Evolutionary conservation across 2,113 vertebrate genomes (phyloP).

Genomic region (Australoheros scitulus): DNA sequence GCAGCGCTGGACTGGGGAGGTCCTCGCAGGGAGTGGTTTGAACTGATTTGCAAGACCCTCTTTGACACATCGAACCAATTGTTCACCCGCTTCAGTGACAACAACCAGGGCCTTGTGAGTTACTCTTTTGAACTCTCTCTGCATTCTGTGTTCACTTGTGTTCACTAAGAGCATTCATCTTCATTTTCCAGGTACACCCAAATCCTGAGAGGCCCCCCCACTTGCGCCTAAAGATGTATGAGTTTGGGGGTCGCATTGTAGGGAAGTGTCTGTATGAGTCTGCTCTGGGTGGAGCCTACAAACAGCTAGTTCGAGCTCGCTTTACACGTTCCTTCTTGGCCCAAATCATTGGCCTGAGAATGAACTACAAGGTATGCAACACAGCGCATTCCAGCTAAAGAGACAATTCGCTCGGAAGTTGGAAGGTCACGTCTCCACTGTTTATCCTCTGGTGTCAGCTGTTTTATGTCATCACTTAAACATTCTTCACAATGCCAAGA

Average conservation of each 20-base stretch:
- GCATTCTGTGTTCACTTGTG: neutral
- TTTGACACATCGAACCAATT: conserved; percentile 96
- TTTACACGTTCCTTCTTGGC: conserved; percentile 98
- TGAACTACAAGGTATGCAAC: conserved; percentile 95
- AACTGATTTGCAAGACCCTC: conserved; percentile 93
- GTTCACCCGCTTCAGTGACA: conserved; percentile 95
- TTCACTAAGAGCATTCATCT: neutral
- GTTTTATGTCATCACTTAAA: conserved; percentile 45
- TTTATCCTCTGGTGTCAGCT: conserved; percentile 48
- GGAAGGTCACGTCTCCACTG: conserved; percentile 28
- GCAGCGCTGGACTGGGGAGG: conserved; percentile 98
- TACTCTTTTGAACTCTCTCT: neutral
- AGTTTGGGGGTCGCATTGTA: conserved; percentile 94
- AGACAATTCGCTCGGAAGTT: neutral
- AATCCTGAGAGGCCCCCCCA: conserved; percentile 89
- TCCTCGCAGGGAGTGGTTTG: conserved; percentile 97
- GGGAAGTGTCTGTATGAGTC: conserved; percentile 99
- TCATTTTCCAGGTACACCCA: conserved; percentile 88
- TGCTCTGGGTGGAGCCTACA: conserved; percentile 92
- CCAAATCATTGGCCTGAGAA: conserved; percentile 96
- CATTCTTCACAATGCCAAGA: conserved; percentile 34
- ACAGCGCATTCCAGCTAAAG: neutral
- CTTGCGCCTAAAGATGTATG: conserved; percentile 91
- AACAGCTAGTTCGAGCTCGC: conserved; percentile 94
- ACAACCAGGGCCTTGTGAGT: conserved; percentile 94